Evolutionary conservation across 2,888 invertebrate genomes (phyloP), one percentile per base, ranked within the genome.

Genomic region (Pseudoips prasinana): DNA sequence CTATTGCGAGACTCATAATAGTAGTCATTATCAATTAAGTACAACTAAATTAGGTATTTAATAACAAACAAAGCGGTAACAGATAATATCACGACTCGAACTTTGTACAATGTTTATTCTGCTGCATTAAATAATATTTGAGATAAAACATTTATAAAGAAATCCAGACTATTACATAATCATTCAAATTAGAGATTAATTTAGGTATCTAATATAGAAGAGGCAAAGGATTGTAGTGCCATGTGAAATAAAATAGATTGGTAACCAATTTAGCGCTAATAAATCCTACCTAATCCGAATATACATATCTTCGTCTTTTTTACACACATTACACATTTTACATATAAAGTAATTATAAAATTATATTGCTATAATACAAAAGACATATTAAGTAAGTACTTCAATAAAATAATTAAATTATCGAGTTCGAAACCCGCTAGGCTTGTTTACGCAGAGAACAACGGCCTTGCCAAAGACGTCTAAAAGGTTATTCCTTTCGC

Each of bases 381-480:
- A 28, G 14, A 37, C 20, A 30, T 22, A 44, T 11, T 19, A 8
- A 51, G 27, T 24, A 20, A 6, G 6, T 18, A 18, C 18, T 14
- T 24, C 17, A 7, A 25, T 42, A 19, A 38, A 38, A 46, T 53
- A 58, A 46, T 33, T 54, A 46, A 56, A 53, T 46, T 48, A 53
- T 48, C 51, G 57, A 60, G 48, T 62, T 52, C 46, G 59, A 53
- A 64, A 58, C 57, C 50, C 37, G 58, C 47, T 47, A 56, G 54
- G 51, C 53, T 59, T 59, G 58, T 58, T 64, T 58, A 61, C 60
- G 58, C 59, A 48, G 53, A 45, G 52, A 58, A 63, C 72, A 67
- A 67, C 76, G 73, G 68, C 76, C 75, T 75, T 76, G 75, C 64
- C 73, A 73, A 75, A 74, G 74, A 65, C 70, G 72, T 66, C 58